Conservation (phyloP, 2,113 vertebrate species). For the Chloropsis hardwickii region DNA sequence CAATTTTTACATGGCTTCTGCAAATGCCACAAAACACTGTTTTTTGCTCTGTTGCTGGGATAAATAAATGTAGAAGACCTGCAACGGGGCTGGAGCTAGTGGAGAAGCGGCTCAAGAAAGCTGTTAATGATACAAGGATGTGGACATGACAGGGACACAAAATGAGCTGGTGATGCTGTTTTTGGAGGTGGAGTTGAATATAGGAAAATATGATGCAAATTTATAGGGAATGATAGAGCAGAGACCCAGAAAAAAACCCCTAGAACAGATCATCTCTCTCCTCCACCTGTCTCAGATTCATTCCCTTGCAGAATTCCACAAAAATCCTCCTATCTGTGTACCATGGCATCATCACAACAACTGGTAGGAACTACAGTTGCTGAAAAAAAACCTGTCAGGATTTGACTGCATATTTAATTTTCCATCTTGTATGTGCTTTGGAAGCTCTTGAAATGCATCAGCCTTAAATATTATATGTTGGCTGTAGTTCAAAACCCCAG, state of each 20-base stretch:
- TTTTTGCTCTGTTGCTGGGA: neutral
- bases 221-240: neutral
- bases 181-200: neutral
- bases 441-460: neutral
- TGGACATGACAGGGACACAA: neutral
- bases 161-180: neutral
- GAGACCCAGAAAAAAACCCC: neutral
- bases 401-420: neutral
- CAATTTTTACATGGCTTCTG: neutral
- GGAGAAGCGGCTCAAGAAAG: neutral
- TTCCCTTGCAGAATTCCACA: neutral
- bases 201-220: neutral
- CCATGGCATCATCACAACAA: neutral
- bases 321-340: neutral
- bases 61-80: neutral
- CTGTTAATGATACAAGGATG: neutral
- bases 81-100: neutral
- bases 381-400: neutral
- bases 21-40: neutral
- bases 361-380: neutral
- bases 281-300: neutral
- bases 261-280: neutral
- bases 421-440: neutral
- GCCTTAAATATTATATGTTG: neutral
- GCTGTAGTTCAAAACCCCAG: neutral